A percentile compares a stretch with the other conserved stretches of the same genome.
phyloP scores from a whole-genome alignment of 2,888 invertebrate genomes.

The Drosophila anceps region DNA sequence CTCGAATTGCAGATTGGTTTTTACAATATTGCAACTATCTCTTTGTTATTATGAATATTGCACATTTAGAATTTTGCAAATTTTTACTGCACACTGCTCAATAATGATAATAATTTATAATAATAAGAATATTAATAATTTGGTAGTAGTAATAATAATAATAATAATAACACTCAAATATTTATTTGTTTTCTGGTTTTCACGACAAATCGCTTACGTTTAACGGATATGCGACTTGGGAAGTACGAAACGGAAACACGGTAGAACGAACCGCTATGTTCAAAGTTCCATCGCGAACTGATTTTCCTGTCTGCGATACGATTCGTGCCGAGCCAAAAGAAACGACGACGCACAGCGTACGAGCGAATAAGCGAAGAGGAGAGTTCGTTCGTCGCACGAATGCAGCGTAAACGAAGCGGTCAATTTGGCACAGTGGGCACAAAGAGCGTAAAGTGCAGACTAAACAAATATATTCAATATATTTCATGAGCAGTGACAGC shows the following conservation, averaged over 20 bases:
- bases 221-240: conserved; percentile 42
- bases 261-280: conserved; percentile 82
- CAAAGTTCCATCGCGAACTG: conserved; percentile 71
- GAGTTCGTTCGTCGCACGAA: conserved; percentile 39
- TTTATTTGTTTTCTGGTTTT: conserved; percentile 9
- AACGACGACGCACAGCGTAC: conserved; percentile 32
- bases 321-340: conserved; percentile 46
- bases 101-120: conserved; percentile 11
- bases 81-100: conserved; percentile 8
- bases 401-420: conserved; percentile 41
- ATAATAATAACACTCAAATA: conserved; percentile 19
- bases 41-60: conserved; percentile 37
- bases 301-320: conserved; percentile 53
- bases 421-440: conserved; percentile 44
- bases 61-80: conserved; percentile 30
- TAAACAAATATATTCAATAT: neutral
- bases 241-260: conserved; percentile 54
- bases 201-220: conserved; percentile 49
- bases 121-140: conserved; percentile 32
- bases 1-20: conserved; percentile 20
- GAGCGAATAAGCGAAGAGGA: conserved; percentile 42
- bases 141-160: conserved; percentile 25
- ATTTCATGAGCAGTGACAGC: neutral
- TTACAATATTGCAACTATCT: conserved; percentile 36
- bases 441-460: neutral